phyloP scores from a whole-genome alignment of 2,113 vertebrate species.

The Spermophilus dauricus region DNA sequence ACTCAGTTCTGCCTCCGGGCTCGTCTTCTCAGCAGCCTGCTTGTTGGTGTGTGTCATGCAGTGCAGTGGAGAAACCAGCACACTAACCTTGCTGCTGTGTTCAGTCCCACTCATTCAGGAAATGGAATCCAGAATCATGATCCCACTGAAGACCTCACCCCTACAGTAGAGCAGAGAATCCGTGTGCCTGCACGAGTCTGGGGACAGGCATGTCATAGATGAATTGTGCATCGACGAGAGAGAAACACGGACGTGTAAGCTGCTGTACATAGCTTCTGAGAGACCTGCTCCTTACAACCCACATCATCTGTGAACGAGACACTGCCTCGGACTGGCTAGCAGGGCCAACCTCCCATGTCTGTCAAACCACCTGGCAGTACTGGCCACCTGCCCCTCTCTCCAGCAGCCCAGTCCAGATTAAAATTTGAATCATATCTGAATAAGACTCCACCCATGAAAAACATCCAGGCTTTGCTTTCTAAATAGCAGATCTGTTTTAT shows the following conservation, averaged over 20 bases:
- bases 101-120: conserved; percentile 99
- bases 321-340: too few relatives aligned
- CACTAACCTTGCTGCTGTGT: conserved; percentile 55
- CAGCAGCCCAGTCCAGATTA: background rate
- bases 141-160: conserved; percentile 96
- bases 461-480: conserved; percentile 26
- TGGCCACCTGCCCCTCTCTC: background rate
- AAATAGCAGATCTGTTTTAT: conserved; percentile 61
- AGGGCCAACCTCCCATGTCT: too few relatives aligned
- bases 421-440: conserved; percentile 47
- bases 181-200: conserved; percentile 82
- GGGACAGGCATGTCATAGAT: conserved; percentile 85
- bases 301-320: background rate
- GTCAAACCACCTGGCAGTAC: too few relatives aligned
- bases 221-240: conserved; percentile 86
- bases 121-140: conserved; percentile 99
- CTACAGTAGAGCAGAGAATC: conserved; percentile 90
- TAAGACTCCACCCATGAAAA: conserved; percentile 44
- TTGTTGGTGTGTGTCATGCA: background rate
- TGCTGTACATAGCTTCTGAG: conserved; percentile 88
- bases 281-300: conserved; percentile 87
- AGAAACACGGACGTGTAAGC: conserved; percentile 82
- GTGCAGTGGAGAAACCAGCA: background rate
- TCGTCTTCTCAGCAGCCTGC: background rate
- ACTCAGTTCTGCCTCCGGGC: too few relatives aligned